Conservation (phyloP, 2,797 vertebrate genomes). For the Sebastes taczanowskii region DNA sequence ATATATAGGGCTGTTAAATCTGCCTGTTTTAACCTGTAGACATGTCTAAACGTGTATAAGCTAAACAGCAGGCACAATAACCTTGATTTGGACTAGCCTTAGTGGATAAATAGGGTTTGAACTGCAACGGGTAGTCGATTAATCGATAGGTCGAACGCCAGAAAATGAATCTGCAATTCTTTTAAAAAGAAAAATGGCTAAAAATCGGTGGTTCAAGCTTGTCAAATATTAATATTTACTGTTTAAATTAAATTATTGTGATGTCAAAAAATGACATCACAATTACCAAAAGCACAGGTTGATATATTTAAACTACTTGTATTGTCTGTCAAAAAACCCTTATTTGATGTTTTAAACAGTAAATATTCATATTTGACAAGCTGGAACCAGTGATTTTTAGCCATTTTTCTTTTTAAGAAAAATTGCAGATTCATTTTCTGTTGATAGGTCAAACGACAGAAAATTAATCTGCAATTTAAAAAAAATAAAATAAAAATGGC, state of each 20-base stretch:
- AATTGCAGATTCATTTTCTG: not conserved
- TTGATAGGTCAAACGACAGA: too few species aligned
- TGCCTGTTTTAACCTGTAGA: not conserved
- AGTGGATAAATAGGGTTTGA: not conserved
- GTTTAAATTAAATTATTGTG: too few species aligned
- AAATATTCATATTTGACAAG: not conserved
- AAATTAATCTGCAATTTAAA: too few species aligned
- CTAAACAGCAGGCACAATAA: not conserved
- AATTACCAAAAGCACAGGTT: too few species aligned
- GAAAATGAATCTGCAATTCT: accelerated
- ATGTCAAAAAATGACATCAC: too few species aligned
- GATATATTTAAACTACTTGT: too few species aligned
- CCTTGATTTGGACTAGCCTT: not conserved
- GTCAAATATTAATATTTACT: too few species aligned
- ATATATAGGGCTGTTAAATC: not conserved
- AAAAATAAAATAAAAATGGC: too few species aligned
- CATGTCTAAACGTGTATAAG: accelerated
- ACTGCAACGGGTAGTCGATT: not conserved
- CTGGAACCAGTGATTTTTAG: not conserved
- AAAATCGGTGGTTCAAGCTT: not conserved
- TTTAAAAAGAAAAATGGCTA: too few species aligned
- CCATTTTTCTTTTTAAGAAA: too few species aligned
- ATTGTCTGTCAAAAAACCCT: too few species aligned
- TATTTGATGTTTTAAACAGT: too few species aligned
- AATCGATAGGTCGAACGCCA: not conserved